Base-by-base conservation (phyloP, 2,888 invertebrate species). In the Escarpia spicata region DNA sequence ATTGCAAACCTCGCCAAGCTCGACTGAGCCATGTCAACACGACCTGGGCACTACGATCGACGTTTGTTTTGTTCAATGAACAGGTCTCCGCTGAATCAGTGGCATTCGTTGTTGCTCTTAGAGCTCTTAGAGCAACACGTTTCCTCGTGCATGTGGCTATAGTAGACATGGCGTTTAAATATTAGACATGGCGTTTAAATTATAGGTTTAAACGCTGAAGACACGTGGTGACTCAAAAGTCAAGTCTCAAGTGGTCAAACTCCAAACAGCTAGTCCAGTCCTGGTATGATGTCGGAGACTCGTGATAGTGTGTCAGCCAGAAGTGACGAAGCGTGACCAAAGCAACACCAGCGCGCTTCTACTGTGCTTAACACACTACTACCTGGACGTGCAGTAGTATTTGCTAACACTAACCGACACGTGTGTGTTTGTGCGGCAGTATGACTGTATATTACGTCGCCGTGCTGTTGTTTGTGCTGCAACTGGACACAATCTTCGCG, bases 401-500 rank as follows among this genome's bases (percentile, higher is more conserved):
- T 0, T 75, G n/a, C 75, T 1, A 26, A 26, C n/a, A 75, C 4
- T 26, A 6, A 75, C 19, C 6, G 26, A 75, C 75, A 26, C 75
- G 26, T 26, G 26, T 75, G 26, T 75, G 26, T 4, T 3, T 75
- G 75, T 75, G 19, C 19, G 75, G 26, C 75, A 75, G 75, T 75
- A 75, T 75, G 75, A 75, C 75, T 26, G 6, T n/a, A 6, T 75
- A 26, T 3, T 6, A 26, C 75, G n/a, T n/a, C 75, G 75, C 26
- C 19, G 19, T 75, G 2, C 19, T 19, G 75, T n/a, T 75, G 75
- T 75, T 75, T 3, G 6, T 75, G 26, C n/a, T 75, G 26, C 75
- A 75, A 26, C 75, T 26, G 19, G 75, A n/a, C 75, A n/a, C 6
- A 75, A 75, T 19, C 26, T 75, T 75, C n/a, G 93, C 93, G 8